Evolutionary conservation across 2,888 invertebrate species (phyloP).

Genomic region (Eupithecia inturbata): DNA sequence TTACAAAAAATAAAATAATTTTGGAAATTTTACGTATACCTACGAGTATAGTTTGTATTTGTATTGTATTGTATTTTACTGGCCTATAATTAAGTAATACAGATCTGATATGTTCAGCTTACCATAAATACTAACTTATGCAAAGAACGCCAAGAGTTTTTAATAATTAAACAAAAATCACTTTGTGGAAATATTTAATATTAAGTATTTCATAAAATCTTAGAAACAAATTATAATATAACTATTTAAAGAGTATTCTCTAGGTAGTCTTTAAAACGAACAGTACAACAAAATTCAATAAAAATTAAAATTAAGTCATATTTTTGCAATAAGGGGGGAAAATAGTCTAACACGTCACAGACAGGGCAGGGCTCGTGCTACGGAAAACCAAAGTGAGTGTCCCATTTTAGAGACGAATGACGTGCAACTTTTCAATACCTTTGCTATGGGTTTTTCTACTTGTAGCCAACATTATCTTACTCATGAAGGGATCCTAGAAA

Average conservation of each 20-base stretch:
- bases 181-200: too few species aligned
- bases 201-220: neutral
- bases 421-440: neutral
- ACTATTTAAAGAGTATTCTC: too few species aligned
- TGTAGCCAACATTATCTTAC: neutral
- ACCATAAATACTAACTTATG: neutral
- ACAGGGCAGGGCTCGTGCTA: neutral
- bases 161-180: too few species aligned
- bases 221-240: neutral
- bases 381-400: constrained; percentile 9
- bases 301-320: neutral
- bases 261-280: neutral
- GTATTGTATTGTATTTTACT: too few species aligned
- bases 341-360: neutral
- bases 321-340: neutral
- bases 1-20: too few species aligned
- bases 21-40: too few species aligned
- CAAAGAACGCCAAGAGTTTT: too few species aligned
- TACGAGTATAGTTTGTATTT: too few species aligned
- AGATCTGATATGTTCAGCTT: too few species aligned
- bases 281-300: neutral
- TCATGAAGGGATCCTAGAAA: neutral
- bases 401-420: constrained; percentile 8
- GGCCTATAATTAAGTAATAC: too few species aligned
- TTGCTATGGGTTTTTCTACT: neutral